Percentiles rank a stretch among this genome's conserved stretches.
These are phyloP conservation scores for Squalus acanthias DNA, from an alignment of 2,797 vertebrate genomes.

Conservation along the genomic window DNA sequence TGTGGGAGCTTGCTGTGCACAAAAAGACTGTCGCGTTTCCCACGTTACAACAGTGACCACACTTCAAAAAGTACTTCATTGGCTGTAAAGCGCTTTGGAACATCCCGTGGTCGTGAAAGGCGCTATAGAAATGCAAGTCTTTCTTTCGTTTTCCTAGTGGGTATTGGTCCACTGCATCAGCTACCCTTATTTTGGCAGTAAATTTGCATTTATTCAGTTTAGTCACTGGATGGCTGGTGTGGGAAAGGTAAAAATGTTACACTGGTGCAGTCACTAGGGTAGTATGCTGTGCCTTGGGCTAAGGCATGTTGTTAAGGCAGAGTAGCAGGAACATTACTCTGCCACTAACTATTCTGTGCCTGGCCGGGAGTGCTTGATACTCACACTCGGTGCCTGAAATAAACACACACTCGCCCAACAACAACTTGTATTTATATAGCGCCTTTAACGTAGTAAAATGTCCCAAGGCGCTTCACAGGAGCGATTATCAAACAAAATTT, in stretches of 20 bases:
- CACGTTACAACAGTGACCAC: too few species aligned
- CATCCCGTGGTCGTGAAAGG: too few species aligned
- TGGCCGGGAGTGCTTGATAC: background rate
- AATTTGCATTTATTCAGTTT: background rate
- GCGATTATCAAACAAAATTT: too few species aligned
- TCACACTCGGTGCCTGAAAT: background rate
- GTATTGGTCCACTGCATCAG: background rate
- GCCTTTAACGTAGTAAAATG: background rate
- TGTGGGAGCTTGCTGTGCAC: too few species aligned
- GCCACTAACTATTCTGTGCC: background rate
- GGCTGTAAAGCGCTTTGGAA: too few species aligned
- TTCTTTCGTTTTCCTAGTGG: too few species aligned
- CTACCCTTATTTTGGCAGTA: background rate
- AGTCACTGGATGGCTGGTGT: background rate
- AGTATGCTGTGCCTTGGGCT: background rate
- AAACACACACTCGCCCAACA: background rate
- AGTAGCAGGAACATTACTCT: background rate
- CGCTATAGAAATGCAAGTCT: too few species aligned
- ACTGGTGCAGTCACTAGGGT: background rate
- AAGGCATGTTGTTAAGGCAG: background rate
- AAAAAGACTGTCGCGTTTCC: too few species aligned
- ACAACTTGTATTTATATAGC: background rate
- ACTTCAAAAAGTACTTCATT: too few species aligned
- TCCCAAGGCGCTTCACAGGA: background rate
- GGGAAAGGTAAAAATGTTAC: background rate